These are phyloP conservation scores for Xanthia togata DNA, from an alignment of 2,888 invertebrate genomes.

Conservation along the genomic window DNA sequence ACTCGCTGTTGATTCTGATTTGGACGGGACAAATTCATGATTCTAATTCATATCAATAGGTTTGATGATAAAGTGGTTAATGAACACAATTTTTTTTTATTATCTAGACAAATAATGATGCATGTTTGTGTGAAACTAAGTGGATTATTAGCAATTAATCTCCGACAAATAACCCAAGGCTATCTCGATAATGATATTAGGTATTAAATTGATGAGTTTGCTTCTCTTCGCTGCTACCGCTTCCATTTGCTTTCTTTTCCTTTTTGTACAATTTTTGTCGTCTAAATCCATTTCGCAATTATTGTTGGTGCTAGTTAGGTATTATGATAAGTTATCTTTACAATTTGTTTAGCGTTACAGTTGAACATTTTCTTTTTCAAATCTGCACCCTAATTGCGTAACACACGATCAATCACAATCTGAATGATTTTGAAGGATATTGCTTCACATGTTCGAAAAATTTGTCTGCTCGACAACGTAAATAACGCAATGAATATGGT, in stretches of 20 bases:
- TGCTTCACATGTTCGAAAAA: too few species aligned
- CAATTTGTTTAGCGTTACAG: slow-evolving; percentile 25
- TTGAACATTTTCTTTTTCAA: neutral
- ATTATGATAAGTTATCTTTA: slow-evolving; percentile 21
- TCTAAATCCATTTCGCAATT: slow-evolving; percentile 3
- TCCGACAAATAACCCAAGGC: slow-evolving; percentile 67
- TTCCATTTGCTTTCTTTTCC: slow-evolving; percentile 22
- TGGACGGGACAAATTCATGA: slow-evolving; percentile 13
- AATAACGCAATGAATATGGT: too few species aligned
- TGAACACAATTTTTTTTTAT: slow-evolving; percentile 32
- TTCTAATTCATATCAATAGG: slow-evolving; percentile 27
- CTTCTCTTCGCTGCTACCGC: slow-evolving; percentile 22
- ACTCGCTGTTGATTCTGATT: slow-evolving; percentile 18
- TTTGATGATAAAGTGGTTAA: slow-evolving; percentile 39
- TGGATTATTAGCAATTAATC: slow-evolving; percentile 75
- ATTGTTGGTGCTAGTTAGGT: slow-evolving; percentile 31
- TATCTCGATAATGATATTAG: slow-evolving; percentile 62
- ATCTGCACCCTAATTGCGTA: neutral
- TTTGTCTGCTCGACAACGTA: too few species aligned
- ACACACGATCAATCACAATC: too few species aligned
- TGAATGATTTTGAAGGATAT: too few species aligned
- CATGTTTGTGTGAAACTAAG: slow-evolving; percentile 65
- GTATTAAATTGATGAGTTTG: slow-evolving; percentile 48
- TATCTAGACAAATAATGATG: slow-evolving; percentile 66
- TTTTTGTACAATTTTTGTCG: neutral